Percentiles rank a stretch among this genome's conserved stretches.
Conservation (phyloP, 2,113 vertebrate genomes). For the Argyrosomus japonicus region DNA sequence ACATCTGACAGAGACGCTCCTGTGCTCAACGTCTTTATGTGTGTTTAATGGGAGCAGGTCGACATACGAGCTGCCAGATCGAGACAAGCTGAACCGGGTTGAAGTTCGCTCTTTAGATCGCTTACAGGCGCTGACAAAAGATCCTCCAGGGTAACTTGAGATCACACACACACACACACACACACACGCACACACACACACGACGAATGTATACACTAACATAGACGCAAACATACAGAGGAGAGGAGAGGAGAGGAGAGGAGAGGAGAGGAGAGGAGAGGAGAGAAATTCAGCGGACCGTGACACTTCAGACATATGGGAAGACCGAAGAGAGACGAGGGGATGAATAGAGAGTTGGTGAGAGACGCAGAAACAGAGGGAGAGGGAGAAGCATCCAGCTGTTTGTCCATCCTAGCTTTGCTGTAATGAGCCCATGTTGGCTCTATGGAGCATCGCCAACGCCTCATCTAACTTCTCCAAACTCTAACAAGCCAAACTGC, state of each 20-base stretch:
- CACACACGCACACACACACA: neutral
- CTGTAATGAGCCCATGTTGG: slow-evolving; percentile 83
- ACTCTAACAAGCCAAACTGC: slow-evolving; percentile 81
- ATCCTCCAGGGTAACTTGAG: slow-evolving; percentile 11
- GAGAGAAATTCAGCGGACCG: slow-evolving; percentile 52
- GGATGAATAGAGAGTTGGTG: slow-evolving; percentile 54
- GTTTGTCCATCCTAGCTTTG: slow-evolving; percentile 78
- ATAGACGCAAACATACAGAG: slow-evolving; percentile 2
- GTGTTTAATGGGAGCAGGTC: slow-evolving; percentile 9
- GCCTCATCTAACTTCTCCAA: slow-evolving; percentile 83
- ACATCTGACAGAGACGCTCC: neutral
- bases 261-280: slow-evolving; percentile 7
- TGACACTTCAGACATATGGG: slow-evolving; percentile 74
- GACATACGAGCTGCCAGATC: neutral
- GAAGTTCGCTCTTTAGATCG: slow-evolving; percentile 42
- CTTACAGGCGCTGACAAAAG: slow-evolving; percentile 22
- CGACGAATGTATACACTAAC: neutral
- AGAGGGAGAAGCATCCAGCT: slow-evolving; percentile 79
- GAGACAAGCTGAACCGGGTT: neutral
- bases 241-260: slow-evolving; percentile 12
- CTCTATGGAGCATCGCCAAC: slow-evolving; percentile 76
- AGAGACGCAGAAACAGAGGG: slow-evolving; percentile 63
- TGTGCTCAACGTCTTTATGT: neutral
- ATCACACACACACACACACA: neutral
- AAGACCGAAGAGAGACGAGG: slow-evolving; percentile 55